phyloP scores from a whole-genome alignment of 2,888 invertebrate species.

The Lasioglossum oenotherae region DNA sequence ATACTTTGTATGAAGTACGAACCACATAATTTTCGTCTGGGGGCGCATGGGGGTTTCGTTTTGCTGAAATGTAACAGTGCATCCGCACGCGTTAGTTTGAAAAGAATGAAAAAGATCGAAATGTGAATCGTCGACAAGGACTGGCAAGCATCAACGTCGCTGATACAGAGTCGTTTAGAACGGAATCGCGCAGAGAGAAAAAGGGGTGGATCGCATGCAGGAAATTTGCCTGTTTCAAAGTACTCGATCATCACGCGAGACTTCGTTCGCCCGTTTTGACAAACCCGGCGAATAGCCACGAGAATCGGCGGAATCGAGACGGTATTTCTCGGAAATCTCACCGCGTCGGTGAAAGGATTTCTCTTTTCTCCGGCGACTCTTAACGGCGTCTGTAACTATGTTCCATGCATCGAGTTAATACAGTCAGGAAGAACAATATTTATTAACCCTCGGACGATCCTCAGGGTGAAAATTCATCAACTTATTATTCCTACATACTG shows the following conservation, averaged over 20 bases:
- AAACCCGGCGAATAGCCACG: slow-evolving; percentile 39
- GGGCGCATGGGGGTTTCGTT: not conserved
- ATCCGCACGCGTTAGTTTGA: not conserved
- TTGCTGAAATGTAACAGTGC: slow-evolving; percentile 4
- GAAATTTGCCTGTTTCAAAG: slow-evolving; percentile 1
- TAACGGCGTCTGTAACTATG: not conserved
- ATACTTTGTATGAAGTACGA: not conserved
- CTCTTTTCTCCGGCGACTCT: not conserved
- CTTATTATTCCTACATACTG: too few species aligned
- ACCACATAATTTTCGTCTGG: slow-evolving; percentile 5
- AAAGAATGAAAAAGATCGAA: slow-evolving; percentile 1
- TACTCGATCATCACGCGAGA: slow-evolving; percentile 21
- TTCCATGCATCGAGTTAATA: not conserved
- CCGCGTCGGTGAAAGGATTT: slow-evolving; percentile 51
- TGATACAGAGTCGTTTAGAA: not conserved
- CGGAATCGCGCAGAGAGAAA: slow-evolving; percentile 4
- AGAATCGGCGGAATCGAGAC: slow-evolving; percentile 54
- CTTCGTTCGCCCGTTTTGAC: slow-evolving; percentile 67
- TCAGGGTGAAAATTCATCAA: too few species aligned
- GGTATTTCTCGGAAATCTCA: slow-evolving; percentile 46
- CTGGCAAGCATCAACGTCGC: not conserved
- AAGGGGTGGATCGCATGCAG: slow-evolving; percentile 24
- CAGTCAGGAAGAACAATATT: too few species aligned
- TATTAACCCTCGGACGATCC: too few species aligned
- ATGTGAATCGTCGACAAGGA: slow-evolving; percentile 1